Percentiles rank a stretch among this genome's conserved stretches.
phyloP scores from a whole-genome alignment of 2,888 invertebrate genomes.

The Phyllotreta cruciferae region DNA sequence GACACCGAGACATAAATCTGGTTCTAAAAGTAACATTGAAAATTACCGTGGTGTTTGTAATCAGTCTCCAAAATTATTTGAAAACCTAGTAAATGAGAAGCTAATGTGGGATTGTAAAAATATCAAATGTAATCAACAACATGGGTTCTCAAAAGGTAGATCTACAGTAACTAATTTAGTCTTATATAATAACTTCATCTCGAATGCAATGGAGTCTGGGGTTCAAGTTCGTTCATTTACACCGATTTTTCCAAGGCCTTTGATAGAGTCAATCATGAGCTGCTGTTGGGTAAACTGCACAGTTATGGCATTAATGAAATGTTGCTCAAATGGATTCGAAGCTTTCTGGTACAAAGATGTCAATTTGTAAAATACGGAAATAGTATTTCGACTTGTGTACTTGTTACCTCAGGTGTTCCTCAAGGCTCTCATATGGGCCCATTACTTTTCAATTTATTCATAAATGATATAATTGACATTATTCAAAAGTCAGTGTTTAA shows the following conservation, averaged over 20 bases:
- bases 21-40: conserved; percentile 13
- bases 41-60: conserved; percentile 5
- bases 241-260: conserved; percentile 4
- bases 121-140: conserved; percentile 10
- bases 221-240: no score
- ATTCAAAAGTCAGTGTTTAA: not conserved
- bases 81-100: not conserved
- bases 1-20: conserved; percentile 10
- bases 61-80: conserved; percentile 5
- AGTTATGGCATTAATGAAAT: not conserved
- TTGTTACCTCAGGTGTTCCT: not conserved
- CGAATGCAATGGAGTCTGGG: not conserved
- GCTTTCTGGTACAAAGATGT: not conserved
- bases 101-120: conserved; percentile 13
- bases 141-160: conserved; percentile 11
- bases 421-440: conserved; percentile 9
- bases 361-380: no score
- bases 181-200: not conserved
- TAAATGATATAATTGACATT: not conserved
- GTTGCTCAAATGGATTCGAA: conserved; percentile 1
- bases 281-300: not conserved
- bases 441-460: not conserved
- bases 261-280: conserved; percentile 1
- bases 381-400: not conserved
- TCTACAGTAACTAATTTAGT: conserved; percentile 10